phyloP scores from a whole-genome alignment of 2,113 vertebrate genomes.

The Murina feae region DNA sequence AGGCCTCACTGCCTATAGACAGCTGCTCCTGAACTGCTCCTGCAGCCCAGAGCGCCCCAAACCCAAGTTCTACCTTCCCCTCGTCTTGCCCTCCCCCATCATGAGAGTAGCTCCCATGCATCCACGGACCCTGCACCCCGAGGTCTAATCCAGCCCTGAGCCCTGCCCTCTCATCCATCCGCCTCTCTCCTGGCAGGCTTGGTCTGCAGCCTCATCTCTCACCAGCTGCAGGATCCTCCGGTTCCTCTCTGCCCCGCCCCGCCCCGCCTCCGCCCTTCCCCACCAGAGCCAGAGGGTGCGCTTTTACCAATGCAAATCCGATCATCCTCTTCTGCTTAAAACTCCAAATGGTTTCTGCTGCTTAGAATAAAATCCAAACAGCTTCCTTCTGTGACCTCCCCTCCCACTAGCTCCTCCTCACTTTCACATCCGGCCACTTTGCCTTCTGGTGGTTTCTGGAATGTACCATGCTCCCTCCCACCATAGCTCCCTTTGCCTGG shows the following conservation, averaged over 20 bases:
- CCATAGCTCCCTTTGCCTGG: not conserved
- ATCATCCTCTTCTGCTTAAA: not conserved
- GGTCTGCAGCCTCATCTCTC: not conserved
- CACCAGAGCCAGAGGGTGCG: not conserved
- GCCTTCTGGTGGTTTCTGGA: not conserved
- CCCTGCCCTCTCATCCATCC: not conserved
- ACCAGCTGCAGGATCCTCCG: not conserved
- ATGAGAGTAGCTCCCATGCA: not conserved
- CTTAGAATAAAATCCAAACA: not conserved
- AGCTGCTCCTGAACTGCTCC: not conserved
- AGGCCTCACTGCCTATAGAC: not conserved
- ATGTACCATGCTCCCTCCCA: not conserved
- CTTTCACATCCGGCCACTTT: not conserved
- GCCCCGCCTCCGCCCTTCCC: not conserved
- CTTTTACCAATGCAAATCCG: not conserved
- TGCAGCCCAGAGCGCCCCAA: fast-evolving
- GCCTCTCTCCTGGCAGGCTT: not conserved
- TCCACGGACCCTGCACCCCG: not conserved
- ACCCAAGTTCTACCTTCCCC: not conserved
- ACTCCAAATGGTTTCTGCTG: too few relatives aligned
- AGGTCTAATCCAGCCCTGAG: not conserved
- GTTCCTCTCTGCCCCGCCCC: not conserved
- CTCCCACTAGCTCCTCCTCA: not conserved
- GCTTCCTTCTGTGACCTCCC: not conserved
- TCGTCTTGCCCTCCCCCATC: not conserved